Percentiles rank a stretch among this genome's conserved stretches.
Conservation (phyloP, 2,113 vertebrate genomes). For the Phodopus roborovskii region DNA sequence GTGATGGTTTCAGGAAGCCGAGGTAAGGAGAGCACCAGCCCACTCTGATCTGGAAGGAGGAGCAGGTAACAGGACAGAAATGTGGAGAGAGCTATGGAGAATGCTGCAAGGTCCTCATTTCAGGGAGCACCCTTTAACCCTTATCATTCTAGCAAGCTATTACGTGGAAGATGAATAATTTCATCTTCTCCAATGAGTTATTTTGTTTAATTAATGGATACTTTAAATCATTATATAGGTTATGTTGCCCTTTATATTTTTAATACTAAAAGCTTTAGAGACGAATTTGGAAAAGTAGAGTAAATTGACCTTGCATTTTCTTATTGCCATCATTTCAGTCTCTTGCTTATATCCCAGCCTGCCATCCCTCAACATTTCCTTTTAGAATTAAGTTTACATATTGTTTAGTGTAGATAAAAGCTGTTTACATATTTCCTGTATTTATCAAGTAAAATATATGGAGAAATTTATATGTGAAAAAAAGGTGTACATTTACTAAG, state of each 20-base stretch:
- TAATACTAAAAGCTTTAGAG: neutral
- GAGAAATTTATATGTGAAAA: neutral
- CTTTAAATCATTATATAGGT: neutral
- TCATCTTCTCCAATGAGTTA: neutral
- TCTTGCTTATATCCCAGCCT: neutral
- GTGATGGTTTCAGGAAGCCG: neutral
- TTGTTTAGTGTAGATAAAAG: neutral
- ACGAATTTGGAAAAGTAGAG: neutral
- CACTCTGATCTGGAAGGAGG: neutral
- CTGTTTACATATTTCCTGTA: neutral
- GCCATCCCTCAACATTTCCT: neutral
- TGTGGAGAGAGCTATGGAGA: too few species aligned
- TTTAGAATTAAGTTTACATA: neutral
- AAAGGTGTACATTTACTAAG: neutral
- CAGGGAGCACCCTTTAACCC: accelerated
- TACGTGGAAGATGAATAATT: neutral
- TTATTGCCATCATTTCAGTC: neutral
- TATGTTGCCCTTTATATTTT: neutral
- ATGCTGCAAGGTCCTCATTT: accelerated
- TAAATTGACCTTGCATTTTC: neutral
- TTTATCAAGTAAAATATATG: neutral
- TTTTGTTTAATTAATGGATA: neutral
- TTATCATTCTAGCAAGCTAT: accelerated
- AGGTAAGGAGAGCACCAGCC: too few species aligned
- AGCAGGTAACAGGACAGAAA: too few species aligned